Evolutionary conservation across 1,140 invertebrate genomes (phyloP).

Genomic region (Homarus americanus): DNA sequence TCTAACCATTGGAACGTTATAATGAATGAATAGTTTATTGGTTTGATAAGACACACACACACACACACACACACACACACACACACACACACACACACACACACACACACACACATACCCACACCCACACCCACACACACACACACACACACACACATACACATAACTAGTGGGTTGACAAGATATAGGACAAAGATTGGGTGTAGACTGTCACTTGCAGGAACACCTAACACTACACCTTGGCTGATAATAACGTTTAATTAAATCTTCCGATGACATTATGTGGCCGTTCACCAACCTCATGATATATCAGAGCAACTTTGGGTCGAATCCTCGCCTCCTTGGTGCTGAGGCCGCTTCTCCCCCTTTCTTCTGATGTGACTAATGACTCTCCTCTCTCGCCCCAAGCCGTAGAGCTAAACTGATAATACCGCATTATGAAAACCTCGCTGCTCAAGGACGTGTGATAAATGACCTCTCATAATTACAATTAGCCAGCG

Average conservation of each 20-base stretch:
- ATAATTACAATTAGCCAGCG: slow-evolving; percentile 47
- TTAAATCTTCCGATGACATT: slow-evolving; percentile 29
- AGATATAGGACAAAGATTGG: no score
- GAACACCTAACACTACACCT: neutral
- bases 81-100: no score
- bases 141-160: no score
- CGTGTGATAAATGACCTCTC: slow-evolving; percentile 39
- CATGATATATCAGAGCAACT: slow-evolving; percentile 8
- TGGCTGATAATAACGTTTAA: slow-evolving; percentile 4
- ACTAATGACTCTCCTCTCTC: slow-evolving; percentile 28
- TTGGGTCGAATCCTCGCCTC: neutral
- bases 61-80: no score
- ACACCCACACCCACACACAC: no score
- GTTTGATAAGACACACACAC: no score
- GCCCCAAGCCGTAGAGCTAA: slow-evolving; percentile 13
- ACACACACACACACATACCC: no score
- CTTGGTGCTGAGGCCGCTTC: neutral
- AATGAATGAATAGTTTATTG: no score
- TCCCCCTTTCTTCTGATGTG: slow-evolving; percentile 25
- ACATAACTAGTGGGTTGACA: no score
- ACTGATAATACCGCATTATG: slow-evolving; percentile 45
- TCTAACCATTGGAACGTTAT: no score
- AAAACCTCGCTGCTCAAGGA: slow-evolving; percentile 38
- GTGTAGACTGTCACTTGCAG: no score
- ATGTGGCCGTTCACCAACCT: slow-evolving; percentile 17